Evolutionary conservation across 2,797 vertebrate genomes (phyloP).

Genomic region (Meda fulgida): DNA sequence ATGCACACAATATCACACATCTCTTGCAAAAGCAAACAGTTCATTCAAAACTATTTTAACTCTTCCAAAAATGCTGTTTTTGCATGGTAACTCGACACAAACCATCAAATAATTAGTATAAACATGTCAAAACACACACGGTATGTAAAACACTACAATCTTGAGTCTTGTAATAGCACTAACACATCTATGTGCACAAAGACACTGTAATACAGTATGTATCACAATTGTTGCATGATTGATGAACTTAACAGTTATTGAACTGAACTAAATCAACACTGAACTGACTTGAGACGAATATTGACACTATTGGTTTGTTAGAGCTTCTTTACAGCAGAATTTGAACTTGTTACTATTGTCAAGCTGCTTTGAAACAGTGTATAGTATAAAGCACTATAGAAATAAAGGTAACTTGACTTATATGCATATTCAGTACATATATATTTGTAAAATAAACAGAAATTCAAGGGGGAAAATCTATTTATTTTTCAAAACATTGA

Average conservation of each 20-base stretch:
- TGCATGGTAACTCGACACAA: neutral
- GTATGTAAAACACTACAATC: neutral
- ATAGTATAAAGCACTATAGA: neutral
- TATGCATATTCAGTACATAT: neutral
- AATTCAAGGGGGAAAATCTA: neutral
- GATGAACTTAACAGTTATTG: too few relatives aligned
- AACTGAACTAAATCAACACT: too few relatives aligned
- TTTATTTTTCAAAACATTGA: neutral
- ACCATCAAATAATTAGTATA: neutral
- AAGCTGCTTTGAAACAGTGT: too few relatives aligned
- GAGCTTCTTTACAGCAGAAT: neutral
- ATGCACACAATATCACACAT: too few relatives aligned
- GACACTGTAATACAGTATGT: too few relatives aligned
- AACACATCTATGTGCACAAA: too few relatives aligned
- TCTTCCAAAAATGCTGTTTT: too few relatives aligned
- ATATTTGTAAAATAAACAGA: neutral
- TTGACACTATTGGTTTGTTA: neutral
- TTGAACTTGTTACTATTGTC: neutral
- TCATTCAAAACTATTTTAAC: too few relatives aligned
- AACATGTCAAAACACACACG: neutral
- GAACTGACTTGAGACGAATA: neutral
- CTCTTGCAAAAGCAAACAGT: too few relatives aligned
- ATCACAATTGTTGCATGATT: too few relatives aligned
- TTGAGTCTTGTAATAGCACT: neutral
- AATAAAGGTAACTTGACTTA: neutral